Evolutionary conservation across 2,888 invertebrate species (phyloP), one percentile per base, ranked within the genome.

Genomic region (Drosophila setosimentum): DNA sequence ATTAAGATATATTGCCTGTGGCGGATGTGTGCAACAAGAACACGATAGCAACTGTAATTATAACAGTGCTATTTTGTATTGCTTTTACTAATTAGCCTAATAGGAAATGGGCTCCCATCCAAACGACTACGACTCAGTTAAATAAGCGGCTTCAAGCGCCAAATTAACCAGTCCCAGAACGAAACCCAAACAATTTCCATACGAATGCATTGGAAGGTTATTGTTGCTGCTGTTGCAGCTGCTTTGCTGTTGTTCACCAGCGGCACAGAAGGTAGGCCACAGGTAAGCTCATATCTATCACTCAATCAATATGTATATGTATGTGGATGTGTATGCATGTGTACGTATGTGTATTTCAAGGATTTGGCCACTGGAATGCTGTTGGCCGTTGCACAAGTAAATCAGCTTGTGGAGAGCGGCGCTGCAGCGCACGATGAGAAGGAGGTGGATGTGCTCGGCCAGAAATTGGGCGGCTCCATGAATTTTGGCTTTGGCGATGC

Each of bases 401-500:
- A 91, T 66, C 86, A 91, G 5, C n/a, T 78, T 6, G 8, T 81
- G 27, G 89, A 87, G 6, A 77, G 73, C 7, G 91, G 91, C 6
- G 91, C 81, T 1, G 92, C 81, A 0, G 69, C 76, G 1, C 59
- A 51, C 0, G 54, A 87, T n/a, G 73, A 77, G n/a, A 69, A 83
- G 16, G 82, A 77, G 30, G 11, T 85, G 37, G 89, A 92, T 49
- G 1, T 91, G 13, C 13, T 87, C 6, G 91, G 90, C 21, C 77
- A 80, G 13, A 75, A 60, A 42, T 27, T 82, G 13, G 59, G 63
- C 33, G 79, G 71, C 45, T 57, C 64, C 24, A 69, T 83, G 57
- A 67, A 63, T 0, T 0, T 88, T 1, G 90, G 88, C n/a, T 80
- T 89, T 42, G 92, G 91, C 33, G 88, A 89, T 60, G 90, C 80